A percentile compares a stretch with the other conserved stretches of the same genome.
Evolutionary conservation across 2,888 invertebrate genomes (phyloP).

Genomic region (Prenolepis imparis): DNA sequence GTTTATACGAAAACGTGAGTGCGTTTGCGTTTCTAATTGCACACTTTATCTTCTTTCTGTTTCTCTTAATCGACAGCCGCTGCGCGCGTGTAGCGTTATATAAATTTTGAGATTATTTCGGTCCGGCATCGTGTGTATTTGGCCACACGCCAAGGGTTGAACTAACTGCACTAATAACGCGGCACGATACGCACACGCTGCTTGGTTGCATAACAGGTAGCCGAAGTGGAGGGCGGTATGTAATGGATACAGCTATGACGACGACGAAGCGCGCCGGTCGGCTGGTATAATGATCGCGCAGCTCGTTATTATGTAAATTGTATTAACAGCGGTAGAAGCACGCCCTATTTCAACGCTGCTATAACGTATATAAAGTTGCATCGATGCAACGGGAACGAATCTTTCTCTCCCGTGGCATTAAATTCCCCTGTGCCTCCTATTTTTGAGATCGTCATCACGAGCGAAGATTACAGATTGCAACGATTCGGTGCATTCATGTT

Average conservation of each 20-base stretch:
- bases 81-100: constrained; percentile 75
- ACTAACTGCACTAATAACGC: constrained; percentile 81
- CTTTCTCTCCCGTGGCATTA: not conserved
- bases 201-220: constrained; percentile 83
- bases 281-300: constrained; percentile 68
- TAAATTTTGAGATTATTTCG: constrained; percentile 84
- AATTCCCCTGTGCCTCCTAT: not conserved
- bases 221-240: constrained; percentile 69
- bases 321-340: constrained; percentile 75
- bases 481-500: not conserved
- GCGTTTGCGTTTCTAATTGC: constrained; percentile 24
- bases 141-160: constrained; percentile 82
- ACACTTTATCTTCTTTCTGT: constrained; percentile 13
- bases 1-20: not conserved
- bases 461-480: not conserved
- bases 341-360: constrained; percentile 71
- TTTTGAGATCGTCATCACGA: not conserved
- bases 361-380: not conserved
- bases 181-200: constrained; percentile 65
- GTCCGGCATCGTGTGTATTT: constrained; percentile 80
- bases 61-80: constrained; percentile 14
- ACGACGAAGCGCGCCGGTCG: constrained; percentile 34
- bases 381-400: not conserved
- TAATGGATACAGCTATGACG: constrained; percentile 31
- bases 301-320: constrained; percentile 79